These are phyloP conservation scores for Ceratotherium simum DNA, from an alignment of 2,113 vertebrate species.

Conservation along the genomic window DNA sequence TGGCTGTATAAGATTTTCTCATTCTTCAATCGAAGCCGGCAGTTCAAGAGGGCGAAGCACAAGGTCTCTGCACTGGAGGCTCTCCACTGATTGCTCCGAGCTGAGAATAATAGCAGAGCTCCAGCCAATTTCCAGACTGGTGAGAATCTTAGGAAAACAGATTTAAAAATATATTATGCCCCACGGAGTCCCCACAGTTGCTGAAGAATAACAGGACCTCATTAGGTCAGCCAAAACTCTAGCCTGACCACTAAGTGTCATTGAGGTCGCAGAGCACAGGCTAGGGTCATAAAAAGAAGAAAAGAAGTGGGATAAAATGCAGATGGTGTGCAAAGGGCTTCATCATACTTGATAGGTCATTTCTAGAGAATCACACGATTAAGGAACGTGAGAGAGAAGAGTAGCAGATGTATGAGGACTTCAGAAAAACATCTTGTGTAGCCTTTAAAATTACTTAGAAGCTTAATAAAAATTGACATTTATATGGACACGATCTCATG, in stretches of 20 bases:
- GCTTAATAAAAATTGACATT: slow-evolving; percentile 75
- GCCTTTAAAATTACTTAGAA: slow-evolving; percentile 60
- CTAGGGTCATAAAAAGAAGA: neutral
- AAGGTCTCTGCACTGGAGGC: slow-evolving; percentile 17
- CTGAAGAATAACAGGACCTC: neutral
- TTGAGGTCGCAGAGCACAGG: neutral
- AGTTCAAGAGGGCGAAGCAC: neutral
- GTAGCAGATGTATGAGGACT: neutral
- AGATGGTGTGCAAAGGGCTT: neutral
- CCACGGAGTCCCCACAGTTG: slow-evolving; percentile 39
- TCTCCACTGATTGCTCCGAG: slow-evolving; percentile 61
- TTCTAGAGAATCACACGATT: slow-evolving; percentile 46
- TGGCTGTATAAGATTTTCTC: neutral
- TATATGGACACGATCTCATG: slow-evolving; percentile 65
- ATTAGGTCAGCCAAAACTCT: neutral
- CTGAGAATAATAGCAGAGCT: slow-evolving; percentile 70
- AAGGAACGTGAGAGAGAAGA: neutral
- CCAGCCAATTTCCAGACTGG: slow-evolving; percentile 75
- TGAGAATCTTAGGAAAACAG: slow-evolving; percentile 60
- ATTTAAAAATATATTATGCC: slow-evolving; percentile 7
- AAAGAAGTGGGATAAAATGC: neutral
- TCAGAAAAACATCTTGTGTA: slow-evolving; percentile 27
- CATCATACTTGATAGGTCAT: slow-evolving; percentile 33
- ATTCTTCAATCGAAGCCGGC: slow-evolving; percentile 20
- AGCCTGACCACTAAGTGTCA: neutral